Conservation (phyloP, 2,113 vertebrate genomes). For the Genyomyrus donnyi region DNA sequence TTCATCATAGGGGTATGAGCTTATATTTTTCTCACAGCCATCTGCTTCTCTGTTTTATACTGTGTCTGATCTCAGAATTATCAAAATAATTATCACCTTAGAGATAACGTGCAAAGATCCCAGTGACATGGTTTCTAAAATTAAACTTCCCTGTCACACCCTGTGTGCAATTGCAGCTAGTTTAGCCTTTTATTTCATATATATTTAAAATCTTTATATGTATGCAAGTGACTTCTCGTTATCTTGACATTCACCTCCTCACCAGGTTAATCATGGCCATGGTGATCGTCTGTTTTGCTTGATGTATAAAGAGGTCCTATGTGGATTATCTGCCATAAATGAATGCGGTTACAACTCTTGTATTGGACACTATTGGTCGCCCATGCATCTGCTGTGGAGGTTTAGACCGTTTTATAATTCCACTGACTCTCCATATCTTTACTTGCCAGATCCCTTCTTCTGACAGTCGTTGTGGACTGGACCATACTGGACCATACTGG, state of each 20-base stretch:
- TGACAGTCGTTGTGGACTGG: background rate
- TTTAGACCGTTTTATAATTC: background rate
- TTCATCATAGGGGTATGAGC: background rate
- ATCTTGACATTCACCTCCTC: background rate
- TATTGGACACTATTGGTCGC: background rate
- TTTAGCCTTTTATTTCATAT: background rate
- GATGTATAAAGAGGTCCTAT: background rate
- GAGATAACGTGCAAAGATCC: background rate
- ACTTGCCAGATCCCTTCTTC: background rate
- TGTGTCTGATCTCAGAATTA: background rate
- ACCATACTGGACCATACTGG: background rate
- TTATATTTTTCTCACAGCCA: background rate
- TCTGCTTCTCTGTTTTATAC: background rate
- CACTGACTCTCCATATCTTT: background rate
- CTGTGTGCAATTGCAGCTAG: background rate
- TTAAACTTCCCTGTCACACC: background rate
- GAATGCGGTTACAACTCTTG: background rate
- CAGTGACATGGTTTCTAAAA: background rate
- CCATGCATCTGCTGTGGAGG: background rate
- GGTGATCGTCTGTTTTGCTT: background rate
- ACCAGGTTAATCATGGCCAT: background rate
- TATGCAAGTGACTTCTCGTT: background rate
- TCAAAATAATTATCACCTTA: background rate
- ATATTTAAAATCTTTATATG: background rate
- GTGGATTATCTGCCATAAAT: background rate